These are phyloP conservation scores for Trichonephila clavipes DNA, from an alignment of 1,140 invertebrate species.

Conservation along the genomic window DNA sequence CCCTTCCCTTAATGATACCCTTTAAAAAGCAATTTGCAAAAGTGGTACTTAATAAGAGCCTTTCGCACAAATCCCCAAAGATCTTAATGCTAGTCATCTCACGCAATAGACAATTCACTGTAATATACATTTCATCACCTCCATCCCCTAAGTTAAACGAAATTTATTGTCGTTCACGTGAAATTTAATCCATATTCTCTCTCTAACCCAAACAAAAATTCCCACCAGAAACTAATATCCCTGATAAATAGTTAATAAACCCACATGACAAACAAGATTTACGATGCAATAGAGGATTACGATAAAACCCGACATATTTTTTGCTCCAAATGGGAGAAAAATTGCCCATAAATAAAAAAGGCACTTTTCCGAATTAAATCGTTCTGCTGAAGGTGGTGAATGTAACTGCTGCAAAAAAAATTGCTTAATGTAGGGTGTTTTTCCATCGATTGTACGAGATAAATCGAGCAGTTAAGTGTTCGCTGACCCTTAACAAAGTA, in stretches of 20 bases:
- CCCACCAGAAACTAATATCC: neutral
- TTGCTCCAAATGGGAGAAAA: neutral
- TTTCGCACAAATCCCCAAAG: neutral
- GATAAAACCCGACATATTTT: neutral
- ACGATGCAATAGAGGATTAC: too few relatives aligned
- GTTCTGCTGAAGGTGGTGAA: neutral
- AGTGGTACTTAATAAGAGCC: constrained; percentile 2
- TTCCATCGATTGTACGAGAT: neutral
- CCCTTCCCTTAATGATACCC: neutral
- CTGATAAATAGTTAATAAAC: neutral
- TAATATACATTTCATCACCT: neutral
- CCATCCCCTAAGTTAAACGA: neutral
- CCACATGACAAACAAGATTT: neutral
- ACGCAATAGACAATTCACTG: neutral
- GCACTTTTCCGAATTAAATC: constrained; percentile 43
- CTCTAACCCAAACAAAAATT: neutral
- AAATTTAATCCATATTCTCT: neutral
- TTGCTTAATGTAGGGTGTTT: neutral
- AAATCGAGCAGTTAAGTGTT: constrained; percentile 14
- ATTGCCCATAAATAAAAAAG: constrained; percentile 14
- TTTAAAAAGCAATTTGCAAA: constrained; percentile 28
- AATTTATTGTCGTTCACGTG: neutral
- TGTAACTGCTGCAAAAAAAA: neutral
- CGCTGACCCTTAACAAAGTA: constrained; percentile 6
- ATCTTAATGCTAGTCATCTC: neutral